A percentile compares a stretch with the other conserved stretches of the same genome.
phyloP scores from a whole-genome alignment of 2,888 invertebrate species.

The Apamea sordens region DNA sequence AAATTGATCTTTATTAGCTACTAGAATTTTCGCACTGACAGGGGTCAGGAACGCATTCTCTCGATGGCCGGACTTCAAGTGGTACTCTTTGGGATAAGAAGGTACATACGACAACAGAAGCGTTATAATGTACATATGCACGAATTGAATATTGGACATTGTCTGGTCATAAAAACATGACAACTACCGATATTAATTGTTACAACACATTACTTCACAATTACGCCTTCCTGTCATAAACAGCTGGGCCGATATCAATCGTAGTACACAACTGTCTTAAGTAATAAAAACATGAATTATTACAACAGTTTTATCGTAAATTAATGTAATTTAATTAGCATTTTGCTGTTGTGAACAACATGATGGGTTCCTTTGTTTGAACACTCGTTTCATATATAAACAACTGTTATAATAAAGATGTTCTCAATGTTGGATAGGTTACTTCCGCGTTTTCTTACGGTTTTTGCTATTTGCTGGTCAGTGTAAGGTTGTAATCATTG shows the following conservation, averaged over 20 bases:
- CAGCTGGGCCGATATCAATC: slow-evolving; percentile 60
- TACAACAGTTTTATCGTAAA: slow-evolving; percentile 28
- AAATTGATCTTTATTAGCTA: background rate
- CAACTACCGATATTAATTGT: slow-evolving; percentile 51
- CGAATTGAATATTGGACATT: slow-evolving; percentile 41
- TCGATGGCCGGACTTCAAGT: background rate
- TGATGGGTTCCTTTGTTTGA: background rate
- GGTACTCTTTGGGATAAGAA: background rate
- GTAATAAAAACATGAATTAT: slow-evolving; percentile 42
- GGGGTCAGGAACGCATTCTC: background rate
- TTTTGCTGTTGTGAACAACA: background rate
- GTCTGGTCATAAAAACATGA: slow-evolving; percentile 42
- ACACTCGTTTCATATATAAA: background rate
- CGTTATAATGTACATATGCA: background rate
- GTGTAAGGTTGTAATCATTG: background rate
- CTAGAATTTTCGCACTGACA: background rate
- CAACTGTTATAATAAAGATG: background rate
- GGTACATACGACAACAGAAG: background rate
- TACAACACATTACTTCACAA: slow-evolving; percentile 53
- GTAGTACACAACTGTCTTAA: slow-evolving; percentile 47
- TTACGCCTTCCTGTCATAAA: slow-evolving; percentile 58
- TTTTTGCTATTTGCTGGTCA: background rate
- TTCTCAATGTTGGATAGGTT: background rate
- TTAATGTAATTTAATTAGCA: slow-evolving; percentile 28
- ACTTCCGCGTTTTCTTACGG: background rate